phyloP scores from a whole-genome alignment of 2,113 vertebrate genomes.

The Bos javanicus region DNA sequence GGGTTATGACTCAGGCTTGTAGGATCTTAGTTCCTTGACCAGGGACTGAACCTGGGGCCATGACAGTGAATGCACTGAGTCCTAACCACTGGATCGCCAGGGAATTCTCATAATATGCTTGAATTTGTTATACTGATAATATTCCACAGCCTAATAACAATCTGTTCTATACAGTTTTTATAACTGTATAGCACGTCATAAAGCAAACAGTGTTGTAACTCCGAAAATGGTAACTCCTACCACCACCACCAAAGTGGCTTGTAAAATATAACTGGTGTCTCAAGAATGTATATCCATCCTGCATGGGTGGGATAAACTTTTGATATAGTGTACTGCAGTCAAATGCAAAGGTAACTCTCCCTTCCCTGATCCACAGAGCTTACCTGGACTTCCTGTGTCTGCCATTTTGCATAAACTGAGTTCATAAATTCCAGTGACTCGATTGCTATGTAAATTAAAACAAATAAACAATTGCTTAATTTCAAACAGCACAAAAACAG shows the following conservation, averaged over 20 bases:
- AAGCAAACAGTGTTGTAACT: neutral
- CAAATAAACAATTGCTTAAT: constrained; percentile 40
- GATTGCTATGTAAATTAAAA: constrained; percentile 86
- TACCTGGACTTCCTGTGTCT: constrained; percentile 97
- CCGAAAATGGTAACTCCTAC: neutral
- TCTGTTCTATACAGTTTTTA: neutral
- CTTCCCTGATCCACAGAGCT: constrained; percentile 25
- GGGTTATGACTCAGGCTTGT: neutral
- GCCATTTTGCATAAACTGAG: constrained; percentile 98
- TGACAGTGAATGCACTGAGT: neutral
- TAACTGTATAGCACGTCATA: neutral
- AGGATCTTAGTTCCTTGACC: neutral
- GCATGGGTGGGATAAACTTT: neutral
- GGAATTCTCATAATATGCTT: neutral
- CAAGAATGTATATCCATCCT: neutral
- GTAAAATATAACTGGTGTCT: neutral
- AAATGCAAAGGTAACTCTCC: neutral
- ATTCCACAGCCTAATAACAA: neutral
- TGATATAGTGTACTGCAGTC: neutral
- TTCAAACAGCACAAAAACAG: neutral
- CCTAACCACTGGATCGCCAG: neutral
- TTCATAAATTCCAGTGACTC: constrained; percentile 97
- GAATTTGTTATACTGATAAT: neutral
- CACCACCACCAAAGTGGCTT: neutral
- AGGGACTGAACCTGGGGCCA: neutral